Evolutionary conservation across 1,140 invertebrate species (phyloP).

Genomic region (Leptinotarsa texana): DNA sequence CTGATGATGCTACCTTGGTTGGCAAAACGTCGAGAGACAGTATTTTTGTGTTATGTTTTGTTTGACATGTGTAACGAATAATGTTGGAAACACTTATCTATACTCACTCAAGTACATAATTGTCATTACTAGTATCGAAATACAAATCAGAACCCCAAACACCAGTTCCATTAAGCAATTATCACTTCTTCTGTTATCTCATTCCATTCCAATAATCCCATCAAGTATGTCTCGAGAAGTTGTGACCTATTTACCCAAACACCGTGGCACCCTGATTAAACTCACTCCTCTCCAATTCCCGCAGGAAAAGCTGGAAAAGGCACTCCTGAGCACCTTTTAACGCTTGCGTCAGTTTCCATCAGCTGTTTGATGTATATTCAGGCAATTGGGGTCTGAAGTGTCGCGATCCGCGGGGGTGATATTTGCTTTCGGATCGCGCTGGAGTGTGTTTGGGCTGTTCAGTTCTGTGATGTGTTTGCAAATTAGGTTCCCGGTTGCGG

Average conservation of each 20-base stretch:
- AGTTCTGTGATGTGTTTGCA: constrained; percentile 22
- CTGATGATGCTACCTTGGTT: no score
- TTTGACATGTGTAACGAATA: no score
- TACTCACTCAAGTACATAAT: no score
- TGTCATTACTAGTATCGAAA: no score
- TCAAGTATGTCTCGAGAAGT: neutral
- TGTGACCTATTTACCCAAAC: constrained; percentile 6
- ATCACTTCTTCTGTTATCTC: no score
- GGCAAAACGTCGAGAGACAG: no score
- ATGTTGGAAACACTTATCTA: no score
- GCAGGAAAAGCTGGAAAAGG: constrained; percentile 15
- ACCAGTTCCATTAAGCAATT: no score
- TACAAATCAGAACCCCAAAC: no score
- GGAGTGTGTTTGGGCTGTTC: neutral
- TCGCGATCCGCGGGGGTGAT: neutral
- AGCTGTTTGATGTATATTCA: constrained; percentile 21
- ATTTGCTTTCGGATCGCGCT: neutral
- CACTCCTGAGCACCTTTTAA: constrained; percentile 11
- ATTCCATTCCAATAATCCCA: neutral
- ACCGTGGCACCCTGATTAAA: neutral
- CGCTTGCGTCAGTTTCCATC: constrained; percentile 22
- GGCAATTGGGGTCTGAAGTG: neutral
- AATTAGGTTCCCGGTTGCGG: neutral
- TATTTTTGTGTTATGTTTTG: no score
- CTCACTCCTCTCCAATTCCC: neutral